phyloP scores from a whole-genome alignment of 2,888 invertebrate genomes.

The Sepiola atlantica region DNA sequence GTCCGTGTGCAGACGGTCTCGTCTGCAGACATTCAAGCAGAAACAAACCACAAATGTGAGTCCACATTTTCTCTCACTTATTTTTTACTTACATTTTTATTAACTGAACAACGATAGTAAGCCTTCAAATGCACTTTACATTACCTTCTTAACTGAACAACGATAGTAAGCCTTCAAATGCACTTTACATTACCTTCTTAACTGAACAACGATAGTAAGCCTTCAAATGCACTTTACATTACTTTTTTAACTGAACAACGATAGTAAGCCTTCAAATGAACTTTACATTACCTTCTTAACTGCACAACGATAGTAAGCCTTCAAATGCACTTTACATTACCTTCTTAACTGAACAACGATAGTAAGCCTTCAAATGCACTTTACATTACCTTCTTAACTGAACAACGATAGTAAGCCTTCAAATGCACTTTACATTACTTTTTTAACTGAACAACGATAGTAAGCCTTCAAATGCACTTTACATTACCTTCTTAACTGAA shows the following conservation, averaged over 20 bases:
- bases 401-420: not conserved
- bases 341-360: not conserved
- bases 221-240: not conserved
- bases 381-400: too few relatives aligned
- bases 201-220: not conserved
- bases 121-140: too few relatives aligned
- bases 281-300: too few relatives aligned
- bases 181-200: too few relatives aligned
- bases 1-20: slow-evolving; percentile 67
- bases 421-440: not conserved
- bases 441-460: not conserved
- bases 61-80: not conserved
- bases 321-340: too few relatives aligned
- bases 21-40: slow-evolving; percentile 54
- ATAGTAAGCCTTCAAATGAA: not conserved
- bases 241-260: not conserved
- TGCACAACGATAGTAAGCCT: not conserved
- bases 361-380: too few relatives aligned
- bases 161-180: not conserved
- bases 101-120: not conserved
- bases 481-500: too few relatives aligned
- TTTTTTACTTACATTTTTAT: not conserved
- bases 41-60: slow-evolving; percentile 35
- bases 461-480: too few relatives aligned
- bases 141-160: not conserved